Base-by-base conservation (phyloP, 2,888 invertebrate genomes). In the Phaonia tiefii region DNA sequence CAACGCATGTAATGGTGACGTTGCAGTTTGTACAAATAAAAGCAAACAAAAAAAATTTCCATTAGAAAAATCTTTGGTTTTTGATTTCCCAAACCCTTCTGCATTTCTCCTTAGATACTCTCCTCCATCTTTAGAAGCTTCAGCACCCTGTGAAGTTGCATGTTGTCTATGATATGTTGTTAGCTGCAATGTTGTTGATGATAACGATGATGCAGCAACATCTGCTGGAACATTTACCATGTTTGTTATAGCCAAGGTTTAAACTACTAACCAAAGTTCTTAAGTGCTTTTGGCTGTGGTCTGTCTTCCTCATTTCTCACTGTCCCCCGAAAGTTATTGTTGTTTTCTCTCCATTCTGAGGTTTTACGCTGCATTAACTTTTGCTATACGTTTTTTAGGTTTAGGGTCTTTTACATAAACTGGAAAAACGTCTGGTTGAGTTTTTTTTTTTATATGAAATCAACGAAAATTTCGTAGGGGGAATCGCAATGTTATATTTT, bases 351-450 rank as follows among this genome's bases (percentile, higher is more conserved):
- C 22, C 58, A 66, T 80, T 51, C n/a, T 46, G 37, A 56, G 67
- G 66, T 81, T 70, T 74, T 31, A 66, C 42, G 74, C 71, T 58
- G 77, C 66, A 60, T 67, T 77, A 60, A 56, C 49, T 69, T 42
- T 66, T 42, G 7, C 10, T 69, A n/a, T n/a, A n/a, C n/a, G n/a
- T 60, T 60, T 2, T 39, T 60, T 54, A 2, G 11, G 13, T n/a
- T n/a, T n/a, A n/a, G n/a, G n/a, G n/a, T 54, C n/a, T 60, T 60
- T 31, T 60, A 20, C 54, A 25, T 25, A 13, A 26, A 54, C 22
- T 13, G 2, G 13, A 25, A 22, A 10, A 25, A 25, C 25, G 22
- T 46, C 15, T 4, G 13, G 11, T 2, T 10, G 42, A 15, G 46
- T n/a, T 46, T 7, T 3, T 7, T 15, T 1, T n/a, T n/a, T 46